phyloP scores from a whole-genome alignment of 2,797 vertebrate species.

The Carapus acus region DNA sequence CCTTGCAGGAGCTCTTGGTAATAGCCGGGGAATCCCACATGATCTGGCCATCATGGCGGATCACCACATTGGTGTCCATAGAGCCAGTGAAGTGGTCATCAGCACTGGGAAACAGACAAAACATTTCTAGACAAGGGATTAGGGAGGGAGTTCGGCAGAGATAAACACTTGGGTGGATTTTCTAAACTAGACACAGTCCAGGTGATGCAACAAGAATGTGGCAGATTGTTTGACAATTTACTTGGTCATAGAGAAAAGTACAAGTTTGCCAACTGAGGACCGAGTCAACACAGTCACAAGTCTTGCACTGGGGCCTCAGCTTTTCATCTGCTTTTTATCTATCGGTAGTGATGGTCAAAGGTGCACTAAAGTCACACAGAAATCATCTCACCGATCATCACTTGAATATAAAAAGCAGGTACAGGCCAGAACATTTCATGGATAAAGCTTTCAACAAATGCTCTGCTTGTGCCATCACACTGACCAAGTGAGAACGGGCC shows the following conservation, averaged over 20 bases:
- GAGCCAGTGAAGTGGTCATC: conserved; percentile 79
- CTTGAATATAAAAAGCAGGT: conserved; percentile 47
- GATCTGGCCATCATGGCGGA: conserved; percentile 79
- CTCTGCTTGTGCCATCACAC: conserved; percentile 55
- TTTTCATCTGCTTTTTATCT: conserved; percentile 47
- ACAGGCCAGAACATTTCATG: conserved; percentile 43
- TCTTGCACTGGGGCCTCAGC: conserved; percentile 38
- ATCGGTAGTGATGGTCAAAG: conserved; percentile 5
- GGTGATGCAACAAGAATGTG: background rate
- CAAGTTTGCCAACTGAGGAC: conserved; percentile 41
- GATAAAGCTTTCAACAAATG: conserved; percentile 42
- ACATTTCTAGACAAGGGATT: background rate
- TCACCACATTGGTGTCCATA: conserved; percentile 89
- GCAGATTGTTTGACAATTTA: background rate
- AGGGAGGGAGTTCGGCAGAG: too few relatives aligned
- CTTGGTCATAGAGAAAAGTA: conserved; percentile 41
- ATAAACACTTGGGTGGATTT: background rate
- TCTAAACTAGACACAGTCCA: too few relatives aligned
- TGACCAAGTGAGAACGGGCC: conserved; percentile 5
- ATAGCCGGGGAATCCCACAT: conserved; percentile 89
- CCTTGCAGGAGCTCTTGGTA: conserved; percentile 90
- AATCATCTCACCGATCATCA: conserved; percentile 1
- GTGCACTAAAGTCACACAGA: background rate
- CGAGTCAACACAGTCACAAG: conserved; percentile 20
- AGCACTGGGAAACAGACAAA: conserved; percentile 69